Evolutionary conservation across 2,888 invertebrate genomes (phyloP), one percentile per base, ranked within the genome.

Genomic region (Diaphora mendica): DNA sequence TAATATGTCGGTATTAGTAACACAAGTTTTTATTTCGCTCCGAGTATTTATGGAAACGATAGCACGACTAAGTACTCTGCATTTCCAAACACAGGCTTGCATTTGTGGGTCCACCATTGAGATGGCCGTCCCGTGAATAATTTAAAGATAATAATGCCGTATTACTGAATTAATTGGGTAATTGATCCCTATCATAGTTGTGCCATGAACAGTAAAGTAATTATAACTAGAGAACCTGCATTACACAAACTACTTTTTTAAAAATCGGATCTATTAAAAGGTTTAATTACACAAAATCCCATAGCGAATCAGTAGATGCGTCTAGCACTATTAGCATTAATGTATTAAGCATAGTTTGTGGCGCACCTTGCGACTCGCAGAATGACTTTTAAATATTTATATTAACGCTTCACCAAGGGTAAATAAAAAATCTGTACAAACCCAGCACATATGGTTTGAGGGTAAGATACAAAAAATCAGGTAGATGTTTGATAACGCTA

Each of bases 401-500:
- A 82, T 72, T 77, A 72, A 84, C 67, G 48, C 42, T 44, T 30
- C 44, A 44, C 67, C 26, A 26, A 48, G 48, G 42, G 67, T 17
- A 77, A 83, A 84, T 17, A 78, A 83, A 84, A 81, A 81, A 79
- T 85, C 76, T 71, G 66, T 72, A 73, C 75, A 59, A 55, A 3
- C 42, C 42, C 64, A 67, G 51, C 82, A 83, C 89, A 90, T 84
- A 87, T 90, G 89, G 85, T 75, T 76, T 79, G 83, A 85, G 83
- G 85, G 77, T 83, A 72, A 68, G 26, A 59, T 64, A 84, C 86
- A 91, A 92, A 91, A 92, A 91, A 89, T 85, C 92, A 91, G 92
- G 92, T 91, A 91, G 87, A 87, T 87, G 88, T 68, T 87, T 78
- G 86, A 88, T 88, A 86, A 83, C 78, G 77, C 83, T 87, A 86